Percentiles rank a stretch among this genome's conserved stretches.
Evolutionary conservation across 1,140 invertebrate genomes (phyloP).

Genomic region (Odontomachus brunneus): DNA sequence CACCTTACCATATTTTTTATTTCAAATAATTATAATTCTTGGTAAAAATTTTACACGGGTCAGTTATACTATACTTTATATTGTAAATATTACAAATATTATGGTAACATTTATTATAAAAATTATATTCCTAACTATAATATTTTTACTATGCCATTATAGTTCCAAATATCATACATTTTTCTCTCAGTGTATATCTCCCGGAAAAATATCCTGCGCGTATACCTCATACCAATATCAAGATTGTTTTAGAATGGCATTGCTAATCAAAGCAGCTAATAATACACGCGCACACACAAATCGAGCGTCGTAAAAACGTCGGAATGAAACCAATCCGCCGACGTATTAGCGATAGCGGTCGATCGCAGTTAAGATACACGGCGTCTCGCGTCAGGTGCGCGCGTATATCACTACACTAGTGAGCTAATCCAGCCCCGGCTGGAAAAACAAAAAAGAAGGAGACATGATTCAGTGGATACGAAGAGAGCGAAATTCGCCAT

Average conservation of each 20-base stretch:
- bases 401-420: not conserved
- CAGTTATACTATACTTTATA: too few relatives aligned
- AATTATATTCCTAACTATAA: too few relatives aligned
- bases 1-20: too few relatives aligned
- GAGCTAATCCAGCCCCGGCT: constrained; percentile 18
- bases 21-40: too few relatives aligned
- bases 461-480: constrained; percentile 45
- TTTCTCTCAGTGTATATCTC: too few relatives aligned
- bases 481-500: constrained; percentile 51
- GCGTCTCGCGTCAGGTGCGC: constrained; percentile 37
- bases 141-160: too few relatives aligned
- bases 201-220: too few relatives aligned
- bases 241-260: constrained; percentile 15
- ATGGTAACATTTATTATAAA: too few relatives aligned
- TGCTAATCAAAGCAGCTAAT: constrained; percentile 24
- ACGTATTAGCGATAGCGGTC: constrained; percentile 4
- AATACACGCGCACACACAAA: not conserved
- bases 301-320: not conserved
- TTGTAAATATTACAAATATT: too few relatives aligned
- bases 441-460: constrained; percentile 15
- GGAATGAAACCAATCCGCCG: constrained; percentile 16
- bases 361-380: constrained; percentile 39
- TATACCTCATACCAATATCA: not conserved
- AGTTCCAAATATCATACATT: too few relatives aligned
- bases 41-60: too few relatives aligned